These are phyloP conservation scores for Synergus laeviventris DNA, from an alignment of 2,888 invertebrate species.

Conservation along the genomic window DNA sequence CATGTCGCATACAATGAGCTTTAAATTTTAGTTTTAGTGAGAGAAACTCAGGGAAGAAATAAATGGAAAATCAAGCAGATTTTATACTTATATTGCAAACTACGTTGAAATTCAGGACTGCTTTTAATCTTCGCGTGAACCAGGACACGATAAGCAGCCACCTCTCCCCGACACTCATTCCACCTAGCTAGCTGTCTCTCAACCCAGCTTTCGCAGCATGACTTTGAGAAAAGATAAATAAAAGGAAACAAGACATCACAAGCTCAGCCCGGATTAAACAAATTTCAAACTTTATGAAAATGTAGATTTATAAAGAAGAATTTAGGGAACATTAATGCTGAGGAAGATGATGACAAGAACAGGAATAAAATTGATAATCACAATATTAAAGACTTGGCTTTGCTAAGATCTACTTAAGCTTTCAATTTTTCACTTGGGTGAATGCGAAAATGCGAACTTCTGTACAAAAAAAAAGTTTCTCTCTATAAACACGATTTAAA, in stretches of 20 bases:
- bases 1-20: background rate
- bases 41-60: constrained; percentile 4
- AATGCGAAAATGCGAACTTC: too few relatives aligned
- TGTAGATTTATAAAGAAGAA: constrained; percentile 1
- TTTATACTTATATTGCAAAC: constrained; percentile 31
- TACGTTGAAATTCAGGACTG: constrained; percentile 27
- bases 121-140: constrained; percentile 39
- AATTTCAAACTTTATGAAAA: constrained; percentile 39
- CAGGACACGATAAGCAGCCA: constrained; percentile 24
- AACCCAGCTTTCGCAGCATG: constrained; percentile 22
- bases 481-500: too few relatives aligned
- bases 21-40: constrained; percentile 9
- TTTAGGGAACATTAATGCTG: background rate
- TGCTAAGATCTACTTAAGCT: background rate
- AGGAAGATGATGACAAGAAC: background rate
- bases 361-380: background rate
- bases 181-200: background rate
- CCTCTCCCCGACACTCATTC: background rate
- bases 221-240: constrained; percentile 38
- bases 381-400: background rate
- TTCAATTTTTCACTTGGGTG: too few relatives aligned
- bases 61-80: constrained; percentile 27
- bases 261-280: constrained; percentile 23
- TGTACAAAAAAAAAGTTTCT: too few relatives aligned
- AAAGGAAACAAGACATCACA: constrained; percentile 37